Percentiles rank a stretch among this genome's conserved stretches.
Evolutionary conservation across 2,797 vertebrate species (phyloP).

Genomic region (Tapirus indicus): DNA sequence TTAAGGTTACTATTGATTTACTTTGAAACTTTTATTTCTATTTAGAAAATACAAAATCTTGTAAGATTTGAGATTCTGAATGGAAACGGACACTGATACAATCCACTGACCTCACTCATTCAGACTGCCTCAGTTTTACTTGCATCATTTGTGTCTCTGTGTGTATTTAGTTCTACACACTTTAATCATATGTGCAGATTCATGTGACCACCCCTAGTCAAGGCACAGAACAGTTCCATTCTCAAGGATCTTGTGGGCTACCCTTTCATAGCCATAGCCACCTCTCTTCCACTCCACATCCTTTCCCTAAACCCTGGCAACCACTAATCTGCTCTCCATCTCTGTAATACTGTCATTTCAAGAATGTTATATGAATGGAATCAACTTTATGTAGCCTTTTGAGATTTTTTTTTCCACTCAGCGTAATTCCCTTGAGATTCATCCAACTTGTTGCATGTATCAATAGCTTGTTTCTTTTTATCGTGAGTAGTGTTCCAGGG

Average conservation of each 20-base stretch:
- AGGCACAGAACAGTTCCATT: neutral
- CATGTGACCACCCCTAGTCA: neutral
- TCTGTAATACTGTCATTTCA: neutral
- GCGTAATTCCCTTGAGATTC: neutral
- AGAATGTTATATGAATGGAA: neutral
- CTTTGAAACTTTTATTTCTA: neutral
- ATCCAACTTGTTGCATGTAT: too few relatives aligned
- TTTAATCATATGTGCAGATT: neutral
- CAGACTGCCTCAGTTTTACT: rapidly evolving
- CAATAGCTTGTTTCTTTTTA: neutral
- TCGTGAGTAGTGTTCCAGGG: neutral
- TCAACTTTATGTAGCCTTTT: neutral
- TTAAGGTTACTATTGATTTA: neutral
- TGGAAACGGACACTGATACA: neutral
- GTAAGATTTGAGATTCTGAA: neutral
- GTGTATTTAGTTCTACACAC: too few relatives aligned
- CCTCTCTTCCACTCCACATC: neutral
- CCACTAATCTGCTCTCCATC: neutral
- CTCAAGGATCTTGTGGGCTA: neutral
- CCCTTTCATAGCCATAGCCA: neutral
- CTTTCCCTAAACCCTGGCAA: neutral
- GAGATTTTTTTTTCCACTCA: neutral
- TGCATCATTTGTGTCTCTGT: neutral
- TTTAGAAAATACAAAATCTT: neutral
- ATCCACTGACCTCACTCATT: neutral